Conservation (phyloP, 2,888 invertebrate species). For the Drosophila falleni region DNA sequence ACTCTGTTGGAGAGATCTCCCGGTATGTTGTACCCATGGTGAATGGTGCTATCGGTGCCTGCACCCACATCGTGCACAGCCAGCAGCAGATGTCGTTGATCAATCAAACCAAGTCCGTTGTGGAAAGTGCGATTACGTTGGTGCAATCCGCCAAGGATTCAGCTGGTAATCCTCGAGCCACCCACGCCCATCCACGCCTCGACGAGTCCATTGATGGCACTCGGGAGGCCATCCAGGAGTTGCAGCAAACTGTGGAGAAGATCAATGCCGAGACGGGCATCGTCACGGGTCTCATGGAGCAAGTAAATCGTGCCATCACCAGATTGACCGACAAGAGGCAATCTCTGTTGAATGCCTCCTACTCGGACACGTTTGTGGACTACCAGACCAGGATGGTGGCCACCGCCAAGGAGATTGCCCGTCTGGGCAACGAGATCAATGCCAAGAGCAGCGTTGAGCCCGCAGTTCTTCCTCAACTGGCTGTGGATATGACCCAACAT, state of each 20-base stretch:
- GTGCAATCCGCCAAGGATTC: slow-evolving; percentile 94
- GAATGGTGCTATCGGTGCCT: slow-evolving; percentile 93
- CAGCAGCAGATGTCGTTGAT: slow-evolving; percentile 94
- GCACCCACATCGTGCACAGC: slow-evolving; percentile 95
- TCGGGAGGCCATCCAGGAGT: slow-evolving; percentile 92
- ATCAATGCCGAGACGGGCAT: slow-evolving; percentile 95
- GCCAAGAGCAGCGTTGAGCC: slow-evolving; percentile 93
- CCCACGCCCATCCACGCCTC: slow-evolving; percentile 92
- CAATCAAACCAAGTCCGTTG: slow-evolving; percentile 96
- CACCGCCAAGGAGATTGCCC: slow-evolving; percentile 96
- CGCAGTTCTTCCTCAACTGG: slow-evolving; percentile 91
- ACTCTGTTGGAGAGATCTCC: slow-evolving; percentile 91
- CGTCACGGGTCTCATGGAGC: slow-evolving; percentile 95
- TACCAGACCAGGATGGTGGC: slow-evolving; percentile 99
- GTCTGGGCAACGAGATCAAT: slow-evolving; percentile 96
- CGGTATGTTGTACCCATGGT: slow-evolving; percentile 94
- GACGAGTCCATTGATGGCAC: slow-evolving; percentile 92
- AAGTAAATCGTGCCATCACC: slow-evolving; percentile 95
- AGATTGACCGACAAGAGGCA: slow-evolving; percentile 91
- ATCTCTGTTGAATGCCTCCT: slow-evolving; percentile 90
- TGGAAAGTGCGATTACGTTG: slow-evolving; percentile 95
- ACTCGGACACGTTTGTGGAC: slow-evolving; percentile 94
- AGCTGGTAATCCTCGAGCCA: slow-evolving; percentile 96
- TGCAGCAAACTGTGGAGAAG: slow-evolving; percentile 92
- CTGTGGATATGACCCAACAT: slow-evolving; percentile 94